Conservation (phyloP, 2,888 invertebrate genomes). For the Busseola fusca region DNA sequence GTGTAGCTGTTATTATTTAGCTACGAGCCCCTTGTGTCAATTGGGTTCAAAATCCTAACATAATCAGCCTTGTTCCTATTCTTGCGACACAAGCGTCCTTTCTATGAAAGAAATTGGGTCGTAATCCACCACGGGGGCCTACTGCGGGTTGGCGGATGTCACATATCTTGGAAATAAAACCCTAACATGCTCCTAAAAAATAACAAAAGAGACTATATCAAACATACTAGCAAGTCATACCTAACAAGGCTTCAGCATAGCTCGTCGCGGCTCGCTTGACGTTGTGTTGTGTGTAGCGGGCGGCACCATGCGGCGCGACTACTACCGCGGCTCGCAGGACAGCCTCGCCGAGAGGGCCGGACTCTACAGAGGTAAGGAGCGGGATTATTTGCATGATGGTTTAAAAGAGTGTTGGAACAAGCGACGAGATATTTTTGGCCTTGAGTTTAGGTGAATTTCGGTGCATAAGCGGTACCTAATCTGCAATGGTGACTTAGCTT, state of each 20-base stretch:
- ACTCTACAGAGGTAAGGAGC: conserved; percentile 91
- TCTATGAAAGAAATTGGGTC: too few relatives aligned
- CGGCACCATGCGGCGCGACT: conserved; percentile 94
- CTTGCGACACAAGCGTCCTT: too few relatives aligned
- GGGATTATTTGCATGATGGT: not conserved
- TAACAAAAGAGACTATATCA: conserved; percentile 34
- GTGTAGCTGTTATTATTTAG: too few relatives aligned
- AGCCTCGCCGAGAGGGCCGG: conserved; percentile 93
- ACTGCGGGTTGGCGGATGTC: too few relatives aligned
- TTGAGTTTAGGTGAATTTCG: not conserved
- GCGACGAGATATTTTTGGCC: not conserved
- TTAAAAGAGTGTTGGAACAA: not conserved
- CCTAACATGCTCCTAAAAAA: conserved; percentile 1
- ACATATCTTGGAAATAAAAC: too few relatives aligned
- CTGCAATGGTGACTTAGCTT: too few relatives aligned
- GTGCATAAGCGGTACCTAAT: too few relatives aligned
- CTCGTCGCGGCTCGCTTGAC: conserved; percentile 46
- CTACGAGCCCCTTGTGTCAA: too few relatives aligned
- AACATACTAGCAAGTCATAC: not conserved
- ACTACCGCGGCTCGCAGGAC: conserved; percentile 97
- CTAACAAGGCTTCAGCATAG: conserved; percentile 33
- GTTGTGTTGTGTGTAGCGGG: conserved; percentile 65
- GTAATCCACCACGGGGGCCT: too few relatives aligned
- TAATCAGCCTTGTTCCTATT: too few relatives aligned
- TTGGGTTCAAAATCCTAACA: too few relatives aligned